Percentiles rank a stretch among this genome's conserved stretches.
These are phyloP conservation scores for Fissipunctia ypsillon DNA, from an alignment of 2,888 invertebrate genomes.

Conservation along the genomic window DNA sequence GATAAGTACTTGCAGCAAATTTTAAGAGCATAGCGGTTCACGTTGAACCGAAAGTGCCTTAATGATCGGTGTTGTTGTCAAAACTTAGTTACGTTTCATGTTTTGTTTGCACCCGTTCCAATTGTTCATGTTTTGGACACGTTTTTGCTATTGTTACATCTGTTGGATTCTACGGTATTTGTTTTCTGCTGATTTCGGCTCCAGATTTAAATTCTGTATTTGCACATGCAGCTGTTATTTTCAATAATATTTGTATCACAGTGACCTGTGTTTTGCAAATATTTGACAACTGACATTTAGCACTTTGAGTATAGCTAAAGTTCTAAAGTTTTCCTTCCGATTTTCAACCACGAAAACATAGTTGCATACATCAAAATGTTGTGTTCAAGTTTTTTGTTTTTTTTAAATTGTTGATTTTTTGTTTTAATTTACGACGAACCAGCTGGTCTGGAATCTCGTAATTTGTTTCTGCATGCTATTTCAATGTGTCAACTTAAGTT, in stretches of 20 bases:
- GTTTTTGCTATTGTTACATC: slow-evolving; percentile 65
- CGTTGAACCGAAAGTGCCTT: slow-evolving; percentile 79
- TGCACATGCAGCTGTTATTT: slow-evolving; percentile 38
- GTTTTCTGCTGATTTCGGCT: slow-evolving; percentile 62
- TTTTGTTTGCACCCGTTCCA: slow-evolving; percentile 72
- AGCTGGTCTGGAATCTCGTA: slow-evolving; percentile 60
- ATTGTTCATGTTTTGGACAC: slow-evolving; percentile 69
- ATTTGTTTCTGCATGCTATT: slow-evolving; percentile 33
- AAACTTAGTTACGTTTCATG: slow-evolving; percentile 76
- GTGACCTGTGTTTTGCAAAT: slow-evolving; percentile 9
- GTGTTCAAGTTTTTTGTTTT: slow-evolving; percentile 66
- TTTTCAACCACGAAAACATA: slow-evolving; percentile 26
- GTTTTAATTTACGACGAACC: slow-evolving; percentile 55
- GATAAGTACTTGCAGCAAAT: slow-evolving; percentile 49
- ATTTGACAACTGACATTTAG: slow-evolving; percentile 9
- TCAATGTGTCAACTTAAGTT: slow-evolving; percentile 43
- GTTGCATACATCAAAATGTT: slow-evolving; percentile 55
- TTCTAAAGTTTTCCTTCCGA: slow-evolving; percentile 47
- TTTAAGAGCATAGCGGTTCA: slow-evolving; percentile 61
- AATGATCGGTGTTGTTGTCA: slow-evolving; percentile 87
- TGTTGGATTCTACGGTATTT: slow-evolving; percentile 54
- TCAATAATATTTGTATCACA: slow-evolving; percentile 15
- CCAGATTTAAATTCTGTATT: slow-evolving; percentile 49
- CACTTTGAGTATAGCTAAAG: slow-evolving; percentile 32
- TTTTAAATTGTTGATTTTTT: slow-evolving; percentile 61